These are phyloP conservation scores for Vultur gryphus DNA, from an alignment of 2,797 vertebrate species.

Conservation along the genomic window DNA sequence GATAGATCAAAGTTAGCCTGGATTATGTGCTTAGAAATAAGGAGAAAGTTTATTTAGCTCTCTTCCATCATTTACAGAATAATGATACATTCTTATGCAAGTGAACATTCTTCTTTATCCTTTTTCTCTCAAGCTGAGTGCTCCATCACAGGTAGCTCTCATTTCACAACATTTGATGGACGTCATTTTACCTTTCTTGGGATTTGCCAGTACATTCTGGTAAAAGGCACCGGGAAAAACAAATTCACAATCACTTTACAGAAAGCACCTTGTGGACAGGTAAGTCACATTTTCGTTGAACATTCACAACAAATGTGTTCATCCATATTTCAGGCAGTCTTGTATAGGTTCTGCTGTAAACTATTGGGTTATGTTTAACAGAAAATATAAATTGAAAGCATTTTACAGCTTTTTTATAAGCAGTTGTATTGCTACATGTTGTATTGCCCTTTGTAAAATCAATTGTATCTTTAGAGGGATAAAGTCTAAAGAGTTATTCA, in stretches of 20 bases:
- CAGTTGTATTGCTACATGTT: not conserved
- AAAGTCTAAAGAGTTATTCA: not conserved
- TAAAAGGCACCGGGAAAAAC: slow-evolving; percentile 88
- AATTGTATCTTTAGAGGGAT: not conserved
- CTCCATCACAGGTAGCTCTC: slow-evolving; percentile 88
- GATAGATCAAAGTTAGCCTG: not conserved
- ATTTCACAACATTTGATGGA: slow-evolving; percentile 95
- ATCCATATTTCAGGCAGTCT: not conserved
- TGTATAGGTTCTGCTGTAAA: not conserved
- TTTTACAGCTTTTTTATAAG: not conserved
- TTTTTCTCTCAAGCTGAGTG: slow-evolving; percentile 83
- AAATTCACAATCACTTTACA: slow-evolving; percentile 91
- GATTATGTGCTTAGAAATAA: not conserved
- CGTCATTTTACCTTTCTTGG: slow-evolving; percentile 93
- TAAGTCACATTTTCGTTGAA: slow-evolving; percentile 58
- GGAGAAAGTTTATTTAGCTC: not conserved
- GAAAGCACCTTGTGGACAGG: slow-evolving; percentile 90
- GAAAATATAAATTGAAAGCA: not conserved
- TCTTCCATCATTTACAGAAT: not conserved
- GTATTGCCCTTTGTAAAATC: not conserved
- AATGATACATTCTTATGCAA: not conserved
- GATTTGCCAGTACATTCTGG: slow-evolving; percentile 91
- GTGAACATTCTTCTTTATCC: not conserved
- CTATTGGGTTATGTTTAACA: not conserved
- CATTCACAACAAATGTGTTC: not conserved